These are phyloP conservation scores for Porites divaricata DNA, from an alignment of 92 coral and sea anemone species.

Conservation along the genomic window DNA sequence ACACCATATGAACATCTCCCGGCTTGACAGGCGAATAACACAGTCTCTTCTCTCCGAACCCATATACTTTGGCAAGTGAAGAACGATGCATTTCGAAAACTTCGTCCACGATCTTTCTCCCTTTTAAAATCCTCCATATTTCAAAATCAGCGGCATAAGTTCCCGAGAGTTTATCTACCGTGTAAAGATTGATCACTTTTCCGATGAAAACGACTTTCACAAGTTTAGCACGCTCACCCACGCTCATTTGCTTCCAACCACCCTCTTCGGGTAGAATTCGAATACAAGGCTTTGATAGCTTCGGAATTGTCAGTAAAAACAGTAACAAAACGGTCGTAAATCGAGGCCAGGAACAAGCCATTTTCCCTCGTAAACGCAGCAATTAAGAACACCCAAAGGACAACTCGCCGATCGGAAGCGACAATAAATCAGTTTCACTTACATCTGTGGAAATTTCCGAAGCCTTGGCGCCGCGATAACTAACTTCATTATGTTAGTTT, in stretches of 20 bases:
- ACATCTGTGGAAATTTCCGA: constrained; percentile 36
- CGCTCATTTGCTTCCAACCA: constrained; percentile 82
- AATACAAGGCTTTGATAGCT: constrained; percentile 79
- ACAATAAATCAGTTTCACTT: constrained; percentile 40
- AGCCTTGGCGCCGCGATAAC: constrained; percentile 43
- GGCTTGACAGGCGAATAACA: constrained; percentile 75
- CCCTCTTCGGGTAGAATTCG: constrained; percentile 36
- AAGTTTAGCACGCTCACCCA: constrained; percentile 76
- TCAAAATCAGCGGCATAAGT: constrained; percentile 87
- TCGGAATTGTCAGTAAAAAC: constrained; percentile 51
- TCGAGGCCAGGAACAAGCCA: constrained; percentile 25
- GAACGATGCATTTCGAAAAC: constrained; percentile 70
- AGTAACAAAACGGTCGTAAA: constrained; percentile 27
- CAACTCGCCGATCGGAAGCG: constrained; percentile 22
- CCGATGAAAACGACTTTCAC: constrained; percentile 91
- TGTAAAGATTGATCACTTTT: constrained; percentile 70
- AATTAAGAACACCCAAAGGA: constrained; percentile 18
- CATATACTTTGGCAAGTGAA: constrained; percentile 74
- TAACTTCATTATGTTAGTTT: constrained; percentile 38
- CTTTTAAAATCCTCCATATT: constrained; percentile 80
- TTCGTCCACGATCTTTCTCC: constrained; percentile 75
- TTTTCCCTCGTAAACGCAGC: constrained; percentile 15
- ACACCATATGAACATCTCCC: constrained; percentile 82
- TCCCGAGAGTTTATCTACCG: constrained; percentile 45
- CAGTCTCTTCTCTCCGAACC: constrained; percentile 82